Conservation (phyloP, 2,888 invertebrate species). For the Dascillus cervinus region DNA sequence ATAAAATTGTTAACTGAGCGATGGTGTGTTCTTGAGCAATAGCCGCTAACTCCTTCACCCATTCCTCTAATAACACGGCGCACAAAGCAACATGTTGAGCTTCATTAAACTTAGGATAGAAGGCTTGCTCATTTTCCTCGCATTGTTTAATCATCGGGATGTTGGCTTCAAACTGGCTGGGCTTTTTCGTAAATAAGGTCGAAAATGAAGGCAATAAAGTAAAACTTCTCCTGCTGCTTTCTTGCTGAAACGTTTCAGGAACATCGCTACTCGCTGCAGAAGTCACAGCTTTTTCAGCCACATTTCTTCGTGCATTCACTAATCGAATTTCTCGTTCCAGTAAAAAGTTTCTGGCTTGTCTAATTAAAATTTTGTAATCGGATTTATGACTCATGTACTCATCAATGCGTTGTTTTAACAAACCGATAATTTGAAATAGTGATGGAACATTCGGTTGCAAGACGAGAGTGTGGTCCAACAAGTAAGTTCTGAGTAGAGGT, state of each 20-base stretch:
- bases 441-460: slow-evolving; percentile 88
- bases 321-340: slow-evolving; percentile 72
- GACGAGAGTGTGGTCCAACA: slow-evolving; percentile 77
- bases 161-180: slow-evolving; percentile 41
- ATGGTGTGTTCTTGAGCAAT: slow-evolving; percentile 89
- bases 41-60: slow-evolving; percentile 92
- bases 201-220: slow-evolving; percentile 73
- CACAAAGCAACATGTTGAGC: slow-evolving; percentile 63
- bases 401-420: slow-evolving; percentile 81
- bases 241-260: slow-evolving; percentile 51
- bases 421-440: slow-evolving; percentile 76
- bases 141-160: slow-evolving; percentile 25
- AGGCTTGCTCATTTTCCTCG: slow-evolving; percentile 28
- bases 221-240: slow-evolving; percentile 64
- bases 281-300: slow-evolving; percentile 41
- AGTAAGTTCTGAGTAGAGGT: slow-evolving; percentile 77
- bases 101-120: slow-evolving; percentile 38
- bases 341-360: slow-evolving; percentile 71
- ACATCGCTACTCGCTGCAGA: slow-evolving; percentile 15
- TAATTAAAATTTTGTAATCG: slow-evolving; percentile 57
- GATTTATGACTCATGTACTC: slow-evolving; percentile 57
- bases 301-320: slow-evolving; percentile 59
- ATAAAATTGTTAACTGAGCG: slow-evolving; percentile 46
- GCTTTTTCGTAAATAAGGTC: slow-evolving; percentile 46
- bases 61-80: slow-evolving; percentile 88